A percentile compares a stretch with the other conserved stretches of the same genome.
These are phyloP conservation scores for Carpatolechia fugitivella DNA, from an alignment of 2,888 invertebrate species.

Conservation along the genomic window DNA sequence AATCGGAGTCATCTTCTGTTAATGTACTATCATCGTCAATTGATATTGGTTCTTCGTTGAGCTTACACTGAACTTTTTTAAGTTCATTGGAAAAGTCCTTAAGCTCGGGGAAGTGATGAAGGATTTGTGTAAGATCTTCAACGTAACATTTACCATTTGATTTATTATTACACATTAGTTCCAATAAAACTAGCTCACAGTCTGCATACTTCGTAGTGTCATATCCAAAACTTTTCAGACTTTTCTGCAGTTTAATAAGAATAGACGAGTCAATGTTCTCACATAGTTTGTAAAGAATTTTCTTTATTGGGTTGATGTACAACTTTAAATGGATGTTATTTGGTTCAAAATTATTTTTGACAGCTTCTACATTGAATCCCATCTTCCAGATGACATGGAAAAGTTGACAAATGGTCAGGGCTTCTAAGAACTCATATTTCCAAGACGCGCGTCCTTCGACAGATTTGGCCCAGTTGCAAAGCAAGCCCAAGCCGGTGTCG, in stretches of 20 bases:
- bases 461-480: slow-evolving; percentile 59
- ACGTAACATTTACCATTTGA: slow-evolving; percentile 32
- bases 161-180: slow-evolving; percentile 54
- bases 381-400: slow-evolving; percentile 56
- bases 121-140: slow-evolving; percentile 48
- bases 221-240: slow-evolving; percentile 48
- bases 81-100: slow-evolving; percentile 43
- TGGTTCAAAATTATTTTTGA: slow-evolving; percentile 50
- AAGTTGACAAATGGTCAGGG: slow-evolving; percentile 58
- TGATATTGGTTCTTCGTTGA: slow-evolving; percentile 34
- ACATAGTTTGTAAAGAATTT: slow-evolving; percentile 59
- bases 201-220: slow-evolving; percentile 50
- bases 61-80: slow-evolving; percentile 39
- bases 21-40: slow-evolving; percentile 33
- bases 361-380: slow-evolving; percentile 46
- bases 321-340: slow-evolving; percentile 39
- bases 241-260: slow-evolving; percentile 49
- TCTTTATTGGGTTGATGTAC: slow-evolving; percentile 58
- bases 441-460: slow-evolving; percentile 50
- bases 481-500: slow-evolving; percentile 45
- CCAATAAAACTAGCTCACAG: slow-evolving; percentile 59
- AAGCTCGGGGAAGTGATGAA: slow-evolving; percentile 48
- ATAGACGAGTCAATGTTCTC: slow-evolving; percentile 52
- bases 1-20: too few relatives aligned
- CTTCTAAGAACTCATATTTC: slow-evolving; percentile 67